These are phyloP conservation scores for Aleadryas rufinucha DNA, from an alignment of 2,113 vertebrate species.

Conservation along the genomic window DNA sequence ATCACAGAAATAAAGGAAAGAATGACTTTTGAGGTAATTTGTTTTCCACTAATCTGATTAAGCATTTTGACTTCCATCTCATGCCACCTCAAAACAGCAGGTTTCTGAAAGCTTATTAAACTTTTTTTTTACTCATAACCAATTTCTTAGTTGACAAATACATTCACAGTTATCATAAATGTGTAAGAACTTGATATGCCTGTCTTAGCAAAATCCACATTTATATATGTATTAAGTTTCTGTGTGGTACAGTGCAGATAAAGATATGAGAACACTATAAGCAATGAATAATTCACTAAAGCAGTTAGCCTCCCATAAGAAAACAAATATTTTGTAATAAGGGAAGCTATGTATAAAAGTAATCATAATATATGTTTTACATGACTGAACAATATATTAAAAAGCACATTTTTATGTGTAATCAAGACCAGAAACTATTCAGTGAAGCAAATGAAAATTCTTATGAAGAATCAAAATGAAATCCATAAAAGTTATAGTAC, in stretches of 20 bases:
- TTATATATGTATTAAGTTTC: not conserved
- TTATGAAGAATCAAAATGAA: not conserved
- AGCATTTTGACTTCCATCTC: not conserved
- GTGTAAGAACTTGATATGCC: not conserved
- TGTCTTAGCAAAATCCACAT: not conserved
- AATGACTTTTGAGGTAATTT: not conserved
- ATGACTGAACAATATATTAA: not conserved
- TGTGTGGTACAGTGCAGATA: not conserved
- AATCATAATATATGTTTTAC: not conserved
- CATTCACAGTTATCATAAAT: not conserved
- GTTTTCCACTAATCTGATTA: not conserved
- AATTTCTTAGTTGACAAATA: not conserved
- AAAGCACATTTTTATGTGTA: not conserved
- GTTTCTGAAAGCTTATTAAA: not conserved
- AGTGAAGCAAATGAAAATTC: not conserved
- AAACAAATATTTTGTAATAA: not conserved
- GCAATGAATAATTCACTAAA: not conserved
- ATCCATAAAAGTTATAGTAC: not conserved
- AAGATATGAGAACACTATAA: not conserved
- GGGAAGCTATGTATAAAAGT: not conserved
- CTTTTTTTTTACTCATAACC: not conserved
- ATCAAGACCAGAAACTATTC: not conserved
- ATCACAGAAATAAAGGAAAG: not conserved
- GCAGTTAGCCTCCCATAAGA: not conserved
- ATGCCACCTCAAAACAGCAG: not conserved